Conservation (phyloP, 2,888 invertebrate genomes). For the Conomelus anceps region DNA sequence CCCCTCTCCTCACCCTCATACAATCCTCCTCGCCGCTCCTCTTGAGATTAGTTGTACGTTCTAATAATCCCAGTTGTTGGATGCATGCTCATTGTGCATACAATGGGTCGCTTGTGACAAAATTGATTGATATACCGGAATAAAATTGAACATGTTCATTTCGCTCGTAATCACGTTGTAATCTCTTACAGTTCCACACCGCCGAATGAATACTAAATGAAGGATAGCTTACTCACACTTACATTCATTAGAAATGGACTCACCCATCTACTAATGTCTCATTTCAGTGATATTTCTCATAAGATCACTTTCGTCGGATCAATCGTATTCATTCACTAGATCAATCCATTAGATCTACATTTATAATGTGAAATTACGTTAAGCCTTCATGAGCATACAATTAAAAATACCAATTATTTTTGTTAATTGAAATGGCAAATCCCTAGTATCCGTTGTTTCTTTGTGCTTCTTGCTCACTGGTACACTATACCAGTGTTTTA, state of each 20-base stretch:
- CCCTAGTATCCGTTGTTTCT: too few relatives aligned
- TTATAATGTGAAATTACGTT: too few relatives aligned
- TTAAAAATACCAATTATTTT: too few relatives aligned
- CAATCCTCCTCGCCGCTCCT: background rate
- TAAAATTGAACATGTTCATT: background rate
- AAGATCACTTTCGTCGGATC: too few relatives aligned
- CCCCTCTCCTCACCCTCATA: background rate
- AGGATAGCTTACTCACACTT: background rate
- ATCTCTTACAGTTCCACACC: background rate
- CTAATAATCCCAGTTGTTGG: background rate
- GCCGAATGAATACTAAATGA: background rate
- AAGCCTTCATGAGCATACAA: too few relatives aligned
- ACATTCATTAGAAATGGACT: background rate
- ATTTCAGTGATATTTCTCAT: too few relatives aligned
- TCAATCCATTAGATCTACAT: too few relatives aligned
- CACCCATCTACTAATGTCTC: background rate
- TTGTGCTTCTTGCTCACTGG: too few relatives aligned
- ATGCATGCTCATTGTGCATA: background rate
- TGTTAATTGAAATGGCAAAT: too few relatives aligned
- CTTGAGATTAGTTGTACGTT: background rate
- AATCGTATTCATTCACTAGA: too few relatives aligned
- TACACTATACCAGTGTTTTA: too few relatives aligned
- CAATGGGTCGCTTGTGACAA: background rate
- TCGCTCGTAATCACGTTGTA: background rate
- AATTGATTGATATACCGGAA: background rate